Conservation (phyloP, 2,888 invertebrate species). For the Tinea semifulvella region DNA sequence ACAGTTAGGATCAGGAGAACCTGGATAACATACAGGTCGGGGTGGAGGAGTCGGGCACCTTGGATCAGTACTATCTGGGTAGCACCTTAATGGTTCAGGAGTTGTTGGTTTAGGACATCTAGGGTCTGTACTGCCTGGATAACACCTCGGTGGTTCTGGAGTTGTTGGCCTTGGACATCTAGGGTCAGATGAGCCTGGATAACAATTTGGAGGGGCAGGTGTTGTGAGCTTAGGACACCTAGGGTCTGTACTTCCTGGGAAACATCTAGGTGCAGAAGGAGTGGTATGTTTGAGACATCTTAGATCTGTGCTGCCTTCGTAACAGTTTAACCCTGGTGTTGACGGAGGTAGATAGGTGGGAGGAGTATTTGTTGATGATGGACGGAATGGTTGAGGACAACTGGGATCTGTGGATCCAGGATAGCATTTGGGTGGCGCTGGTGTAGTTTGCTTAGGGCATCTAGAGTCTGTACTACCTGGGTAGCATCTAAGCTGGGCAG, state of each 20-base stretch:
- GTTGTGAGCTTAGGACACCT: slow-evolving; percentile 28
- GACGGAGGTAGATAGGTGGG: slow-evolving; percentile 29
- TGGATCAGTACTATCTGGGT: slow-evolving; percentile 37
- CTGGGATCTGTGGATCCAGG: slow-evolving; percentile 41
- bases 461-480: slow-evolving; percentile 24
- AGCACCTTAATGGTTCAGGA: slow-evolving; percentile 20
- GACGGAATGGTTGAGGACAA: slow-evolving; percentile 30
- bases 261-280: slow-evolving; percentile 25
- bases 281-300: slow-evolving; percentile 28
- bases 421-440: slow-evolving; percentile 25
- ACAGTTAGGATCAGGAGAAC: slow-evolving; percentile 37
- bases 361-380: slow-evolving; percentile 24
- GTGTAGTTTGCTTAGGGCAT: slow-evolving; percentile 23
- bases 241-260: slow-evolving; percentile 29
- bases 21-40: slow-evolving; percentile 28
- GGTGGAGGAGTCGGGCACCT: slow-evolving; percentile 30
- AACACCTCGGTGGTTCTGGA: slow-evolving; percentile 23
- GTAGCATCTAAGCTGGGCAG: slow-evolving; percentile 22
- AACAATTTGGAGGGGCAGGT: slow-evolving; percentile 24
- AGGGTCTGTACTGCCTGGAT: slow-evolving; percentile 35
- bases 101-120: slow-evolving; percentile 32
- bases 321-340: slow-evolving; percentile 29
- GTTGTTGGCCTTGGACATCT: slow-evolving; percentile 26
- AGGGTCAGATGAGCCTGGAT: slow-evolving; percentile 19
- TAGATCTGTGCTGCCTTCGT: slow-evolving; percentile 28